Base-by-base conservation (phyloP, 2,113 vertebrate genomes). In the Passer montanus region DNA sequence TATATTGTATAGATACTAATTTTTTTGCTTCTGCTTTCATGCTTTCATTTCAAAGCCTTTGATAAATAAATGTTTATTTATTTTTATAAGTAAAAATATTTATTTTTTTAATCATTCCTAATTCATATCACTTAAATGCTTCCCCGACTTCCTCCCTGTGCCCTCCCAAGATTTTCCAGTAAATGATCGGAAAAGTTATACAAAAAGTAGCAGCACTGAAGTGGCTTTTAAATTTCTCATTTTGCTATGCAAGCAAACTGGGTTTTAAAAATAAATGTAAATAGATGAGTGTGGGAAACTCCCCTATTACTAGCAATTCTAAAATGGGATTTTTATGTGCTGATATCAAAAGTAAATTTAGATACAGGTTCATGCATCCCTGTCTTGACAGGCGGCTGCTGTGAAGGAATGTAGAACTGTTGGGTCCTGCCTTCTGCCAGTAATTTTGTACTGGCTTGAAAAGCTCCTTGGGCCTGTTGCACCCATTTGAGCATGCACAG, bases 321-420 rank as follows among this genome's bases (percentile, higher is more conserved):
- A n/a, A 81, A 52, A 59, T 78, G 78, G 52, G 23, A 70, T 64
- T 96, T 95, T 94, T 70, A 26, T 37, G 27, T 72, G 44, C 64
- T 84, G 79, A 46, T 97, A 90, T 49, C 68, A 89, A 68, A 84
- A 78, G 64, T 94, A 89, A 93, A 88, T 89, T 93, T 92, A 90
- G 92, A n/a, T 2, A 4, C 47, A 13, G 53, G 56, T 92, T 90
- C 23, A 14, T 73, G 59, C 79, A 76, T 35, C 59, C 27, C 22
- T 86, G 72, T 86, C 68, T 70, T 94, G 83, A 86, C 88, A 84
- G 72, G 87, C 95, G 95, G 92, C 85, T 95, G 94, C 93, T 95
- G 35, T 6, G 12, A 33, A 67, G 93, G 90, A 97, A 96, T 90
- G 93, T 52, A 43, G 82, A 93, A 47, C 87, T 86, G 93, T 85